A percentile compares a stretch with the other conserved stretches of the same genome.
These are phyloP conservation scores for Pinna nobilis DNA, from an alignment of 1,140 invertebrate genomes.

Conservation along the genomic window DNA sequence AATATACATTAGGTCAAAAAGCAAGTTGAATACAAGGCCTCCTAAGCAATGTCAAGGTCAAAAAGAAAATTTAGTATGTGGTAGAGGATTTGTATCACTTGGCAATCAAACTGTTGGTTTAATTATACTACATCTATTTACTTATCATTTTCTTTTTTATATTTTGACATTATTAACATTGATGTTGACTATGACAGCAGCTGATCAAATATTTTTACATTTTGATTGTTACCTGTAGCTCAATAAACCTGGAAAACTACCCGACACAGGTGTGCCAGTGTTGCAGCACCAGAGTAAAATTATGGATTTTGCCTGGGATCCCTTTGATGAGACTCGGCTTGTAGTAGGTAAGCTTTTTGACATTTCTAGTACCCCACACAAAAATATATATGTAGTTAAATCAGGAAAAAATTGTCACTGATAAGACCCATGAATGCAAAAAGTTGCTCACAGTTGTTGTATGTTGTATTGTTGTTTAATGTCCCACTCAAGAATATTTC, in stretches of 20 bases:
- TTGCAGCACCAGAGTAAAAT: slow-evolving; percentile 90
- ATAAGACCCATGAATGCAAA: neutral
- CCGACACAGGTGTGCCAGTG: slow-evolving; percentile 88
- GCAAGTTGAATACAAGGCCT: no score
- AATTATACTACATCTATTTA: no score
- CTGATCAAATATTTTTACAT: neutral
- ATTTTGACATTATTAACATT: no score
- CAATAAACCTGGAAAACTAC: slow-evolving; percentile 84
- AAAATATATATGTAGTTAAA: neutral
- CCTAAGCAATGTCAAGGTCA: no score
- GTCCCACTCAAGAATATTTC: no score
- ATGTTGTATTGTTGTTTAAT: no score
- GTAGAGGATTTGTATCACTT: no score
- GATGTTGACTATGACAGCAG: neutral
- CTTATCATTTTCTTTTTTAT: neutral
- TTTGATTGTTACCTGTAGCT: slow-evolving; percentile 72
- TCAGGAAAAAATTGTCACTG: no score
- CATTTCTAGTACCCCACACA: neutral
- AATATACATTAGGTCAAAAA: no score
- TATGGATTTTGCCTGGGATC: slow-evolving; percentile 96
- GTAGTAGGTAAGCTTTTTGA: slow-evolving; percentile 80
- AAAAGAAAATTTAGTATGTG: no score
- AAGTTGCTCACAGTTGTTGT: neutral
- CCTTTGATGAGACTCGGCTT: slow-evolving; percentile 86
- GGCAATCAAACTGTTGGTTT: no score